Conservation (phyloP, 2,888 invertebrate genomes). For the Villa cingulata region DNA sequence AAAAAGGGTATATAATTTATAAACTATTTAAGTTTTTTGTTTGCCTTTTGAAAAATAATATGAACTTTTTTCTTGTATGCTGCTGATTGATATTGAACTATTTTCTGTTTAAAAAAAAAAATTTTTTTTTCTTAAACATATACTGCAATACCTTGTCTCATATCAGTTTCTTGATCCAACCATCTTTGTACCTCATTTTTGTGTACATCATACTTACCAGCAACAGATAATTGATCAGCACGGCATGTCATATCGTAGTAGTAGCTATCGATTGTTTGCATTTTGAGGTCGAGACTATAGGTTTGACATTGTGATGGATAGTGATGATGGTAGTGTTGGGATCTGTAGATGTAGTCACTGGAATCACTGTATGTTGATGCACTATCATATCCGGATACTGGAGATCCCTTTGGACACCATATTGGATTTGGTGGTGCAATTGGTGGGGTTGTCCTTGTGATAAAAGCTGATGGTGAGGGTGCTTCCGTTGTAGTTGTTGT, state of each 20-base stretch:
- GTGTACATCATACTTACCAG: slow-evolving; percentile 33
- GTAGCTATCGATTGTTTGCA: slow-evolving; percentile 41
- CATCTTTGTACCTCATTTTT: slow-evolving; percentile 42
- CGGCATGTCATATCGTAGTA: slow-evolving; percentile 40
- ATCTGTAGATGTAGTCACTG: slow-evolving; percentile 14
- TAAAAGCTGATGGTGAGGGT: slow-evolving; percentile 5
- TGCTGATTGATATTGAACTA: no score
- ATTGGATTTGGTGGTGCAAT: slow-evolving; percentile 26
- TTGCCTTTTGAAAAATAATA: no score
- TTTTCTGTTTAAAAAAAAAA: no score
- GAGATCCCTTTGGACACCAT: slow-evolving; percentile 35
- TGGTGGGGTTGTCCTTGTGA: slow-evolving; percentile 16
- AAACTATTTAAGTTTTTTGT: no score
- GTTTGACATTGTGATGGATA: slow-evolving; percentile 5
- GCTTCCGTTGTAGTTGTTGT: slow-evolving; percentile 9
- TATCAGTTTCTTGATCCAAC: slow-evolving; percentile 39
- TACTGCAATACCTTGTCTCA: slow-evolving; percentile 17
- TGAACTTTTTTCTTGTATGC: no score
- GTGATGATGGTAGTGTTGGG: neutral
- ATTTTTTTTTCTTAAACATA: slow-evolving; percentile 13
- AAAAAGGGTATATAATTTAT: no score
- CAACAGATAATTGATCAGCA: slow-evolving; percentile 38
- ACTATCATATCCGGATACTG: slow-evolving; percentile 36
- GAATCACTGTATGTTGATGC: slow-evolving; percentile 34
- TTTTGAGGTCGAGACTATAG: slow-evolving; percentile 42